Percentiles rank a stretch among this genome's conserved stretches.
Conservation (phyloP, 1,140 invertebrate genomes). For the Zaprionus taronus region DNA sequence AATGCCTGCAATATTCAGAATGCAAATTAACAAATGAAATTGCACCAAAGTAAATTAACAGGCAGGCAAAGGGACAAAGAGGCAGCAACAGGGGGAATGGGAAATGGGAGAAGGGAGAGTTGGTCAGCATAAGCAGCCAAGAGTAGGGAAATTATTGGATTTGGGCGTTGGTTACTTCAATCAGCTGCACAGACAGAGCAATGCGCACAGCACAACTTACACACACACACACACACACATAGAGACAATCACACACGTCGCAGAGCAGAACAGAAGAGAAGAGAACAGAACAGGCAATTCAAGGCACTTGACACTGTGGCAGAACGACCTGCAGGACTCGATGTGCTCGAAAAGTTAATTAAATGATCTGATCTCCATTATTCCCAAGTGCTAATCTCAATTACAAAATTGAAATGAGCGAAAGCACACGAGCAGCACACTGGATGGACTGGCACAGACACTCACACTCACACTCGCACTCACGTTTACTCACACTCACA, state of each 20-base stretch:
- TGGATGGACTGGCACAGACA: constrained; percentile 14
- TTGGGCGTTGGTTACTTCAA: constrained; percentile 58
- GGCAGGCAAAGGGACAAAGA: constrained; percentile 30
- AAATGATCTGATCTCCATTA: constrained; percentile 84
- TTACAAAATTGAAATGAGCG: constrained; percentile 83
- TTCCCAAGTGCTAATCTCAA: constrained; percentile 83
- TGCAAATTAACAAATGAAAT: constrained; percentile 76
- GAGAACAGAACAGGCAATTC: constrained; percentile 28
- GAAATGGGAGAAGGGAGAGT: background rate
- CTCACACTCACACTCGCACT: background rate
- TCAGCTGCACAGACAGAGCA: constrained; percentile 30
- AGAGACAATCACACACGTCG: background rate
- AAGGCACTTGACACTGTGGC: constrained; percentile 60
- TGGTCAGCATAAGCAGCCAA: constrained; percentile 5
- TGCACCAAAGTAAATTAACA: constrained; percentile 70
- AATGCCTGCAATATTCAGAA: constrained; percentile 50
- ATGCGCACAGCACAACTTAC: constrained; percentile 36
- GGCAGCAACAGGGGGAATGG: no score
- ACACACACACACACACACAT: constrained; percentile 15
- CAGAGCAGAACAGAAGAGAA: background rate
- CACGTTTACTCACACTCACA: background rate
- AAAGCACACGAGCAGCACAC: constrained; percentile 36
- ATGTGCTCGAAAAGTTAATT: constrained; percentile 83
- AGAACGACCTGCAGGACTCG: constrained; percentile 40
- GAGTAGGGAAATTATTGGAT: constrained; percentile 67